Evolutionary conservation across 2,797 vertebrate genomes (phyloP).

Genomic region (Cuniculus paca): DNA sequence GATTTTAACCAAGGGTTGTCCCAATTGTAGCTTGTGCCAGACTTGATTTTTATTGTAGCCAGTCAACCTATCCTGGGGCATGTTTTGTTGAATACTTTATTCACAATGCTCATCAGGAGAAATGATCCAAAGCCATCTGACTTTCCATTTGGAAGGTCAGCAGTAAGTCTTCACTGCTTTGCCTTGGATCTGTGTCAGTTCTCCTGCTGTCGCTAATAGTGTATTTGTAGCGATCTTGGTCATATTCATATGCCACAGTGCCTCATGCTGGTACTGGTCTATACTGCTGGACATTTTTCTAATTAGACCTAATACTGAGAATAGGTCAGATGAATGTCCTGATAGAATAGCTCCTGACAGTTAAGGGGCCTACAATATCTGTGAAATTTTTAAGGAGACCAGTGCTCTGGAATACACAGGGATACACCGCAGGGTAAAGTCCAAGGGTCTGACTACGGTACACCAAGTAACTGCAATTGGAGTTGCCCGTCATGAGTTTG

Average conservation of each 20-base stretch:
- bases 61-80: background rate
- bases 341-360: background rate
- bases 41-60: background rate
- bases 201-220: background rate
- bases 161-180: background rate
- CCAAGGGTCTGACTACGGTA: background rate
- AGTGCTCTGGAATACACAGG: background rate
- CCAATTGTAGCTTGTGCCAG: background rate
- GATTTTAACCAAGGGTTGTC: background rate
- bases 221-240: background rate
- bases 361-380: background rate
- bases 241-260: background rate
- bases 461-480: background rate
- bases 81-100: background rate
- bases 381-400: background rate
- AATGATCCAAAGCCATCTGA: background rate
- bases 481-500: background rate
- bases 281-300: background rate
- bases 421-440: background rate
- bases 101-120: background rate
- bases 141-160: background rate
- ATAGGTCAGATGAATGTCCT: background rate
- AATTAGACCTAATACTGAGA: conserved; percentile 1
- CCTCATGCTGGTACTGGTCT: background rate
- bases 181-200: background rate